These are phyloP conservation scores for Rissa tridactyla DNA, from an alignment of 2,113 vertebrate species.

Conservation along the genomic window DNA sequence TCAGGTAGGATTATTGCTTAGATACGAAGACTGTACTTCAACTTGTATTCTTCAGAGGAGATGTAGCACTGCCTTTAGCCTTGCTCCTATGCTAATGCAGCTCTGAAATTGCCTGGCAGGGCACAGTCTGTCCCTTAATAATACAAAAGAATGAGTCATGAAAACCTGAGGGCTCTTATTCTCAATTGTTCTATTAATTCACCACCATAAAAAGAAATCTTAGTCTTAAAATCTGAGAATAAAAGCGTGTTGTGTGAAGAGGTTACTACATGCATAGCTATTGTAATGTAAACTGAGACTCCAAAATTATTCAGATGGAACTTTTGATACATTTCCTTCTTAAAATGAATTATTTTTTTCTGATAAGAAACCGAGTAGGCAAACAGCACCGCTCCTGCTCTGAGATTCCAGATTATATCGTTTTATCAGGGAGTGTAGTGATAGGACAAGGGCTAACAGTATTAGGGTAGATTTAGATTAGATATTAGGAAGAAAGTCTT, in stretches of 20 bases:
- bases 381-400: background rate
- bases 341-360: constrained; percentile 10
- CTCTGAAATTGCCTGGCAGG: background rate
- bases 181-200: background rate
- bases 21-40: background rate
- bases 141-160: background rate
- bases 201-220: background rate
- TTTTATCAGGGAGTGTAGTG: background rate
- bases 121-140: background rate
- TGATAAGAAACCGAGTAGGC: background rate
- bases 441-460: background rate
- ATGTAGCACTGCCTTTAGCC: background rate
- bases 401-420: background rate
- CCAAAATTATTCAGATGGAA: background rate
- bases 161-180: background rate
- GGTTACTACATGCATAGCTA: background rate
- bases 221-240: background rate
- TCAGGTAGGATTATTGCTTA: constrained; percentile 1
- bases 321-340: background rate
- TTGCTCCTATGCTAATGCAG: background rate
- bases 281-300: background rate
- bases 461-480: background rate
- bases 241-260: background rate
- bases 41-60: background rate
- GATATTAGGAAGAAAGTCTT: background rate